A percentile compares a stretch with the other conserved stretches of the same genome.
phyloP scores from a whole-genome alignment of 2,888 invertebrate species.

The Eristalis arbustorum region DNA sequence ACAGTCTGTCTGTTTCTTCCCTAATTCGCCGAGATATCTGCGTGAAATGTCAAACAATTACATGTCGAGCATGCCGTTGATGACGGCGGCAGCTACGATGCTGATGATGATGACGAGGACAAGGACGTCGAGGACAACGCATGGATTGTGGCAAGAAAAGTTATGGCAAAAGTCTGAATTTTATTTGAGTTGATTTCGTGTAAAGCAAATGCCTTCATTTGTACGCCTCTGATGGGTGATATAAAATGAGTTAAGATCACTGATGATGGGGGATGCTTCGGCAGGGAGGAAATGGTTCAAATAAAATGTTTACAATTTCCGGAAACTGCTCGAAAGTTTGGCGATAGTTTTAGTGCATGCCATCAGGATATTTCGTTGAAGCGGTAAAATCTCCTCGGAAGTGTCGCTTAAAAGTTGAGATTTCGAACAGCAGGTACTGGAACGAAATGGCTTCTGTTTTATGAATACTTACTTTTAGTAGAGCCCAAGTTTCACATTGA shows the following conservation, averaged over 20 bases:
- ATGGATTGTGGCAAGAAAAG: neutral
- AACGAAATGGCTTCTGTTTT: neutral
- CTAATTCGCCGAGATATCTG: conserved; percentile 5
- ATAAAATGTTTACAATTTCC: neutral
- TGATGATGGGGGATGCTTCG: neutral
- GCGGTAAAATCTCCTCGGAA: neutral
- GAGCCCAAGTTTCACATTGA: neutral
- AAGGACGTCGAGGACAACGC: neutral
- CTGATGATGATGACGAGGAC: neutral
- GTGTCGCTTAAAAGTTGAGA: neutral
- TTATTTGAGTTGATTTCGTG: conserved; percentile 30
- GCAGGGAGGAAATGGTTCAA: neutral
- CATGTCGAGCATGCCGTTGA: neutral
- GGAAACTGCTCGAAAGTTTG: neutral
- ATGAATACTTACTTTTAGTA: neutral
- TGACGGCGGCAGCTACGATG: neutral
- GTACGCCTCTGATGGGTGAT: neutral
- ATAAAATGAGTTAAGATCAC: neutral
- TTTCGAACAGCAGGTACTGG: neutral
- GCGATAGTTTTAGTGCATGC: neutral
- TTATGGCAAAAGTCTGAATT: neutral
- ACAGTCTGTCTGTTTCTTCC: neutral
- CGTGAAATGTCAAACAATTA: neutral
- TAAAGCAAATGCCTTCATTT: conserved; percentile 26
- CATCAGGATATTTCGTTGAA: neutral